phyloP scores from a whole-genome alignment of 2,888 invertebrate species.

The Penaeus monodon region DNA sequence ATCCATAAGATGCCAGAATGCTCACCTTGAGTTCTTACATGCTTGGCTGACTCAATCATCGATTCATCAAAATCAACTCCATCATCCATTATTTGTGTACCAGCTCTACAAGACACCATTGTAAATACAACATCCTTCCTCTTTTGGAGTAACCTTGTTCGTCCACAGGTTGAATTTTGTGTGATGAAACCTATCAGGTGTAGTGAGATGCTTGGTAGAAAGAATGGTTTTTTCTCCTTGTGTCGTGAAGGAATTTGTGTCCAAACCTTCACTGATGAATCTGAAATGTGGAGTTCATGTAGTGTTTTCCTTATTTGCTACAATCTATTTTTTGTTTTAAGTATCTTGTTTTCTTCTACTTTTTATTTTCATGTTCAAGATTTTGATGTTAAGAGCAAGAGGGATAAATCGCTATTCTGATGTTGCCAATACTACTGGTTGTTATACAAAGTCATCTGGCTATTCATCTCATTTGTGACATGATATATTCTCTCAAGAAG shows the following conservation, averaged over 20 bases:
- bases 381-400: too few species aligned
- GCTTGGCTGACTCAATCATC: conserved; percentile 33
- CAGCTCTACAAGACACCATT: conserved; percentile 24
- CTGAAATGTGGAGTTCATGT: conserved; percentile 22
- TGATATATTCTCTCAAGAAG: too few species aligned
- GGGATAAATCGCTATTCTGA: too few species aligned
- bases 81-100: conserved; percentile 37
- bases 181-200: conserved; percentile 19
- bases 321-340: too few species aligned
- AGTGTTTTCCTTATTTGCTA: conserved; percentile 17
- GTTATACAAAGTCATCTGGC: too few species aligned
- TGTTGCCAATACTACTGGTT: too few species aligned
- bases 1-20: conserved; percentile 21
- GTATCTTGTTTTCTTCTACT: too few species aligned
- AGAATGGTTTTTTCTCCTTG: conserved; percentile 13
- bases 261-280: conserved; percentile 31
- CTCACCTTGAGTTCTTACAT: conserved; percentile 25
- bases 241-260: conserved; percentile 27
- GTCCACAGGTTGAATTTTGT: conserved; percentile 30
- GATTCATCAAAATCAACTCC: conserved; percentile 22
- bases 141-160: conserved; percentile 21
- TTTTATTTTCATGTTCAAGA: too few species aligned
- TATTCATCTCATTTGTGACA: too few species aligned
- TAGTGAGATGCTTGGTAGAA: conserved; percentile 8
- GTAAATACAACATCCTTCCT: conserved; percentile 35